Conservation (phyloP, 2,888 invertebrate genomes). For the Apotomis betuletana region DNA sequence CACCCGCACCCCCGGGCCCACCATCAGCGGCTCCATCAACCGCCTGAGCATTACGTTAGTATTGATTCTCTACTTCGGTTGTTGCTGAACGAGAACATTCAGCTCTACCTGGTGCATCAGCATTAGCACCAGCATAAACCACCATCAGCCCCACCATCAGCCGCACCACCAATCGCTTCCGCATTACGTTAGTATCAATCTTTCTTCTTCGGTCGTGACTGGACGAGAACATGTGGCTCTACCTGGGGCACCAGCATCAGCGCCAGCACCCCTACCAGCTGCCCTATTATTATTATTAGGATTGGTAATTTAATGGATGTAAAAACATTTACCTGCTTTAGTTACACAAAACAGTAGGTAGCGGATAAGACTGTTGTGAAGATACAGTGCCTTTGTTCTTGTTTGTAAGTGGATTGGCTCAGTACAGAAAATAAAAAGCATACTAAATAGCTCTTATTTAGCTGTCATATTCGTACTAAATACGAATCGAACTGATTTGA, state of each 20-base stretch:
- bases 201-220: conserved; percentile 53
- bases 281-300: no score
- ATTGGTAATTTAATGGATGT: no score
- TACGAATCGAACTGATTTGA: no score
- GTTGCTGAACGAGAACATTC: conserved; percentile 48
- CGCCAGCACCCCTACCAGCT: conserved; percentile 86
- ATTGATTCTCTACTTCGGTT: neutral
- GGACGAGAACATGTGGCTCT: neutral
- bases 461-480: no score
- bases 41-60: conserved; percentile 87
- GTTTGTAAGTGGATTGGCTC: no score
- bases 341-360: no score
- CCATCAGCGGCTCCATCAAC: conserved; percentile 80
- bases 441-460: no score
- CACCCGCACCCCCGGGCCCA: conserved; percentile 67
- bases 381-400: no score
- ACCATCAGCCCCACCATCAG: conserved; percentile 90
- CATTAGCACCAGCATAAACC: conserved; percentile 81
- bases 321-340: no score
- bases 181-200: conserved; percentile 85
- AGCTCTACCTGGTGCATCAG: conserved; percentile 90
- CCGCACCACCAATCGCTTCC: conserved; percentile 74
- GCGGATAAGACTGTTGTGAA: no score
- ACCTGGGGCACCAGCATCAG: conserved; percentile 75
- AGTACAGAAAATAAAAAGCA: no score